These are phyloP conservation scores for Lepidurus couesii DNA, from an alignment of 1,140 invertebrate species.

Conservation along the genomic window DNA sequence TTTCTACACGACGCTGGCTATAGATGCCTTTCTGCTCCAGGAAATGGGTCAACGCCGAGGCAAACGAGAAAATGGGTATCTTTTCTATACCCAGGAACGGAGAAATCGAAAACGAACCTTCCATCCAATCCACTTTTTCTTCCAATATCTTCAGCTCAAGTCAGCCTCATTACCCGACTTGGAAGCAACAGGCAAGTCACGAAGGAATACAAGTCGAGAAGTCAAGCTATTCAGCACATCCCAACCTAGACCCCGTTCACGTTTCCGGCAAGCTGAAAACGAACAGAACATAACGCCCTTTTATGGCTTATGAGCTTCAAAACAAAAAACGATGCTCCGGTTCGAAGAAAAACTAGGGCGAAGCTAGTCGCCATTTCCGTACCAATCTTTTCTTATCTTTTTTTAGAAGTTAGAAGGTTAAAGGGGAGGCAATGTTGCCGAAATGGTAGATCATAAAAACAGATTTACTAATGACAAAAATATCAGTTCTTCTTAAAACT, in stretches of 20 bases:
- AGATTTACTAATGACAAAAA: neutral
- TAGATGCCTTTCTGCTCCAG: neutral
- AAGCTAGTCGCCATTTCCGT: no score
- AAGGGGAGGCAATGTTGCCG: no score
- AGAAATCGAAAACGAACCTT: neutral
- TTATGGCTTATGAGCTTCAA: no score
- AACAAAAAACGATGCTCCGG: no score
- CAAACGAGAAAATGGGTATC: neutral
- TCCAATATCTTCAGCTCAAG: neutral
- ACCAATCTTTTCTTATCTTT: no score
- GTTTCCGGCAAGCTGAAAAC: neutral
- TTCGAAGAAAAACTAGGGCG: no score
- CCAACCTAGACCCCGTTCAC: slow-evolving; percentile 16
- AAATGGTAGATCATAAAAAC: no score
- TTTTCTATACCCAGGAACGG: neutral
- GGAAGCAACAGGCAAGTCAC: neutral
- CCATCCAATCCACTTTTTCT: slow-evolving; percentile 4
- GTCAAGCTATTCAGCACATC: neutral
- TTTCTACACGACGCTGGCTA: neutral
- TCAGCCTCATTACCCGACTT: neutral
- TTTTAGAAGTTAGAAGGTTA: no score
- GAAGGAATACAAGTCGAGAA: neutral
- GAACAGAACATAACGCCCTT: neutral
- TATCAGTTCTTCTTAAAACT: neutral
- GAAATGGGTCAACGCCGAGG: slow-evolving; percentile 8